These are phyloP conservation scores for Stenotaenia linearis DNA, from an alignment of 2,888 invertebrate genomes.

Conservation along the genomic window DNA sequence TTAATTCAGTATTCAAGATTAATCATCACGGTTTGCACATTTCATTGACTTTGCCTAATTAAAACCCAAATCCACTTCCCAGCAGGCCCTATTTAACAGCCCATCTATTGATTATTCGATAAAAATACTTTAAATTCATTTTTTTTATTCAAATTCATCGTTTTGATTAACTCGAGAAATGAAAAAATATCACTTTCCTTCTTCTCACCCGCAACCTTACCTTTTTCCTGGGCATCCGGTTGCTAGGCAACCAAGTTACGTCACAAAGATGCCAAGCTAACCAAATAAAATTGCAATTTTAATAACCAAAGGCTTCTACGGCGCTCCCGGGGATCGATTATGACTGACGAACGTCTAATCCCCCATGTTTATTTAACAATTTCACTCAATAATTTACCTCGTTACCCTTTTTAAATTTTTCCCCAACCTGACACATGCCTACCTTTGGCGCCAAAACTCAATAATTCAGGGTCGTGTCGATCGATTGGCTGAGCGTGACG, in stretches of 20 bases:
- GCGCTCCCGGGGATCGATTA: not conserved
- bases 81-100: not conserved
- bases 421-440: not conserved
- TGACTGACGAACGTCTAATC: not conserved
- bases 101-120: not conserved
- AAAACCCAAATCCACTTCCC: not conserved
- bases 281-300: not conserved
- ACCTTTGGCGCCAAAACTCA: conserved; percentile 12
- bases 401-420: not conserved
- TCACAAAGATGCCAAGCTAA: not conserved
- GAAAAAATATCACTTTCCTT: not conserved
- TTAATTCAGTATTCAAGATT: not conserved
- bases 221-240: not conserved
- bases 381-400: not conserved
- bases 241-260: not conserved
- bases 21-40: not conserved
- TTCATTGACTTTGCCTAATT: not conserved
- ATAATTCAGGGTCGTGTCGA: conserved; percentile 5
- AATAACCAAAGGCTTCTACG: not conserved
- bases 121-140: not conserved
- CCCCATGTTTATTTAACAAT: not conserved
- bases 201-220: not conserved
- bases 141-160: not conserved
- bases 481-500: conserved; percentile 10
- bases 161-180: not conserved